These are phyloP conservation scores for Hirtodrosophila duncani DNA, from an alignment of 2,888 invertebrate genomes.

Conservation along the genomic window DNA sequence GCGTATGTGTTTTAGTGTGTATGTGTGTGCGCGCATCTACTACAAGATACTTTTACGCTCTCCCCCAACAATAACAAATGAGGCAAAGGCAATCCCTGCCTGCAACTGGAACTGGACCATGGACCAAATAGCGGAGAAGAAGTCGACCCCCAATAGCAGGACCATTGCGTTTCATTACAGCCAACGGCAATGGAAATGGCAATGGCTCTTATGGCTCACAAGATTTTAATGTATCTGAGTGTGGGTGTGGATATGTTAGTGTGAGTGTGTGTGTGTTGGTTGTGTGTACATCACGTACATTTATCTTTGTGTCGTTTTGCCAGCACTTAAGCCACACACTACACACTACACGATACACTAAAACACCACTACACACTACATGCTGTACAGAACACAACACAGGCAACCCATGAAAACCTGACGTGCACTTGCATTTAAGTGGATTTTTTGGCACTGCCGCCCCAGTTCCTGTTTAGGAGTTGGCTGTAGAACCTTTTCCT, in stretches of 20 bases:
- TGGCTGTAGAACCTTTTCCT: conserved; percentile 1
- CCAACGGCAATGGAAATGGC: conserved; percentile 46
- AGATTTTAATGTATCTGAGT: conserved; percentile 36
- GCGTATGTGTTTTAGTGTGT: conserved; percentile 14
- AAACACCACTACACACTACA: no score
- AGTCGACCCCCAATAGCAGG: conserved; percentile 53
- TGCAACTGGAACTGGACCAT: conserved; percentile 37
- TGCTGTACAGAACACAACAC: conserved; percentile 8
- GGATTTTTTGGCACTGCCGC: conserved; percentile 50
- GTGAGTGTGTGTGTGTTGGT: conserved; percentile 3
- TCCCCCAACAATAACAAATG: no score
- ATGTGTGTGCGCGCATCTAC: conserved; percentile 13
- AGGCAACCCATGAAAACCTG: conserved; percentile 17
- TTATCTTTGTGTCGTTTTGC: conserved; percentile 53
- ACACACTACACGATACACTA: no score
- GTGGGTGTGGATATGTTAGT: conserved; percentile 1
- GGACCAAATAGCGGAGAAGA: conserved; percentile 30
- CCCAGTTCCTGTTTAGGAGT: conserved; percentile 38
- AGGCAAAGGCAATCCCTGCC: background rate
- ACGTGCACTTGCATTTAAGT: conserved; percentile 62
- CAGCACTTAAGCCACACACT: no score
- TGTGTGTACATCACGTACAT: conserved; percentile 25
- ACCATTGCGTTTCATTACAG: conserved; percentile 68
- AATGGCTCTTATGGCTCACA: conserved; percentile 38
- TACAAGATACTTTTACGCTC: conserved; percentile 19